Conservation (phyloP, 2,113 vertebrate genomes). For the Laterallus jamaicensis region DNA sequence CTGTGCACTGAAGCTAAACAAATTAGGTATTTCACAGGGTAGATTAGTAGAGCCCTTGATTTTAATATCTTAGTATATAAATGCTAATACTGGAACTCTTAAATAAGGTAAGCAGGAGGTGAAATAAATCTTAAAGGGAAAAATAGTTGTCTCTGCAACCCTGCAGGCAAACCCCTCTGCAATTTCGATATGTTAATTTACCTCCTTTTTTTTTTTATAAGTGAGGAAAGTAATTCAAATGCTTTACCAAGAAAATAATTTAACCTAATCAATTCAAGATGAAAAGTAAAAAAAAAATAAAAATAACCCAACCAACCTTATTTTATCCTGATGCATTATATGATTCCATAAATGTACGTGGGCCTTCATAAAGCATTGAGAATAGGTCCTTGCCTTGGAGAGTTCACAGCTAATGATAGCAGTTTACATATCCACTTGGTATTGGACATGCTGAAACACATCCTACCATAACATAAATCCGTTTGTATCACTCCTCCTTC, state of each 20-base stretch:
- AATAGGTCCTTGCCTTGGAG: background rate
- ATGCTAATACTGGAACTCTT: constrained; percentile 41
- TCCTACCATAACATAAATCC: background rate
- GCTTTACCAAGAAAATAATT: background rate
- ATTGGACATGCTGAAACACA: background rate
- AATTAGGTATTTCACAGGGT: constrained; percentile 60
- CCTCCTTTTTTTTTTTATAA: background rate
- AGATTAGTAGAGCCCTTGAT: constrained; percentile 42
- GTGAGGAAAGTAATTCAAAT: background rate
- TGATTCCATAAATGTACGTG: background rate
- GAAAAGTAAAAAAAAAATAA: background rate
- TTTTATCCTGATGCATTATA: background rate
- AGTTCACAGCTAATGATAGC: background rate
- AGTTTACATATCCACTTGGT: background rate
- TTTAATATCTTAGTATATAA: constrained; percentile 62
- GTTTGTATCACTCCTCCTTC: background rate
- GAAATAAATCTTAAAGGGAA: constrained; percentile 36
- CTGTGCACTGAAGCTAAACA: constrained; percentile 67
- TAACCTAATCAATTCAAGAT: background rate
- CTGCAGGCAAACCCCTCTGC: background rate
- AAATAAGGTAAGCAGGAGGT: constrained; percentile 36
- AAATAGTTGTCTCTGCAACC: background rate
- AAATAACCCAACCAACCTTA: fast-evolving
- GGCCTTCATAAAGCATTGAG: background rate
- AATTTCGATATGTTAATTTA: background rate